A percentile compares a stretch with the other conserved stretches of the same genome.
phyloP scores from a whole-genome alignment of 2,113 vertebrate genomes.

The Coryphaenoides rupestris region DNA sequence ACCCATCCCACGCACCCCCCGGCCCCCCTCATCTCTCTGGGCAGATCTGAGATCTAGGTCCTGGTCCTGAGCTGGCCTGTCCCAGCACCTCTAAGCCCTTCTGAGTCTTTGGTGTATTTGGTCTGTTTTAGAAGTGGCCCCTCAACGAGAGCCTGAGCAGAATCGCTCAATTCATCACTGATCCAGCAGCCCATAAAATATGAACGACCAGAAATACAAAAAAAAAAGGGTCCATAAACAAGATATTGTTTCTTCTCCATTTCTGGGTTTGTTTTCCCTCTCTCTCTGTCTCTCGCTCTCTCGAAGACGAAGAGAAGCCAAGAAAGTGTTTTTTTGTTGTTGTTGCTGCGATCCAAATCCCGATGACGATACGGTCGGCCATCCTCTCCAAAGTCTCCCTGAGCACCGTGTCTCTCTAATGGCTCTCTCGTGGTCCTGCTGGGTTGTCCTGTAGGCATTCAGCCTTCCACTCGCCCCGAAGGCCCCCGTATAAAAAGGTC shows the following conservation, averaged over 20 bases:
- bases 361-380: too few relatives aligned
- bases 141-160: background rate
- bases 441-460: background rate
- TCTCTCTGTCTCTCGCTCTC: too few relatives aligned
- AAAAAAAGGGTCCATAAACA: conserved; percentile 4
- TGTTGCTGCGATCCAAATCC: conserved; percentile 13
- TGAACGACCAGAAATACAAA: conserved; percentile 12
- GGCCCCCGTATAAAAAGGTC: background rate
- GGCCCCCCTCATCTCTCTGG: conserved; percentile 65
- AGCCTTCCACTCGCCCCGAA: background rate
- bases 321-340: too few relatives aligned
- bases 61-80: conserved; percentile 55
- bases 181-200: conserved; percentile 40
- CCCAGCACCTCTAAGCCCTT: conserved; percentile 52
- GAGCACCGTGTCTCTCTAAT: too few relatives aligned
- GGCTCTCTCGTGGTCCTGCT: too few relatives aligned
- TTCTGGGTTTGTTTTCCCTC: too few relatives aligned
- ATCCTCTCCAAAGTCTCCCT: too few relatives aligned
- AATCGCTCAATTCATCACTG: conserved; percentile 47
- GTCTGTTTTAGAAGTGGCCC: conserved; percentile 19
- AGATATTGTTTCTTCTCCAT: too few relatives aligned
- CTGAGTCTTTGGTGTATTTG: conserved; percentile 55
- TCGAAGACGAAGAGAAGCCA: too few relatives aligned
- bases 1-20: conserved; percentile 64
- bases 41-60: conserved; percentile 63